Base-by-base conservation (phyloP, 1,140 invertebrate genomes). In the Trachelipus rathkii region DNA sequence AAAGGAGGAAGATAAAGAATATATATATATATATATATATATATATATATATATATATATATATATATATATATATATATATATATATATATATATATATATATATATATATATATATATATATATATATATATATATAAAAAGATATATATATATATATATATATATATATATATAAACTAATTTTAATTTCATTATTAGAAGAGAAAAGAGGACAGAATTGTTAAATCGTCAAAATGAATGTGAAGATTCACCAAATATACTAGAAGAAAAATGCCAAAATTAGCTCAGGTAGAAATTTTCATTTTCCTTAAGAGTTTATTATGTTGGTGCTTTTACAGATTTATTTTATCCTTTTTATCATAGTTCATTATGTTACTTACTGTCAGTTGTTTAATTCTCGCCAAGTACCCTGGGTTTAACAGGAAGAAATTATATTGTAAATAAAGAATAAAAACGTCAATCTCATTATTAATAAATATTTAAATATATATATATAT, bases 171-270 rank as follows among this genome's bases (percentile, higher is more conserved):
- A n/a, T n/a, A n/a, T n/a, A n/a, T n/a, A 33, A 33, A 33, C 33
- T 33, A 1, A 3, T 33, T 33, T 33, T 33, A 33, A 33, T 33
- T 33, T 6, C 33, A 33, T 15, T 44, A 72, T 60, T 71, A 81
- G 77, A 53, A 72, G 72, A 68, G 74, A 80, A 50, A 81, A 79
- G 60, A 70, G 80, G 60, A 60, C 73, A 68, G 79, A 77, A 46
- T 78, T 74, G 67, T 46, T 72, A 44, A 77, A 72, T 13, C 86
- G 91, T 81, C 83, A 89, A 19, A 88, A 90, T 82, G 92, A 95
- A 86, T 87, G 92, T 76, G 93, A 95, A 87, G 94, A 96, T 85
- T 87, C 89, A n/a, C 85, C 88, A 73, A 89, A 91, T 73, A 87
- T 90, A 71, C 85, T 96, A 71, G 86, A 89, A 60, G 87, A 89